Base-by-base conservation (phyloP, 2,797 vertebrate species). In the Trachops cirrhosus region DNA sequence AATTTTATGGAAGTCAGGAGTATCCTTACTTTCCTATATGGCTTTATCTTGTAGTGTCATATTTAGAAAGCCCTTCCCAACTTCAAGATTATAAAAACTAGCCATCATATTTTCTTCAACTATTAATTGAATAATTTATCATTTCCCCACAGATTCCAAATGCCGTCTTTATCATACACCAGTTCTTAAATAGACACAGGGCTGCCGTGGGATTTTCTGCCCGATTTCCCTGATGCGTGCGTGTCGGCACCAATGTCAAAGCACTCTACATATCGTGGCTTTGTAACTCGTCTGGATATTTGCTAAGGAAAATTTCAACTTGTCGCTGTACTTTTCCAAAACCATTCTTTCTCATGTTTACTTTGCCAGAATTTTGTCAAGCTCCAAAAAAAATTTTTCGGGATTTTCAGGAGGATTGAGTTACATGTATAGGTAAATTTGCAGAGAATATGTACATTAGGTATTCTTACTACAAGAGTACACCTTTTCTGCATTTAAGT, bases 111-210 rank as follows among this genome's bases (percentile, higher is more conserved):
- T 95, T 96, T 91, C 73, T 82, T 91, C 80, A 52, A 48, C 41
- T 94, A 90, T 91, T 96, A 94, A 93, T 90, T 93, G 87, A 88
- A 95, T 90, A 68, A 97, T 94, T 93, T 97, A 97, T 96, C 95
- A 95, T 88, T 92, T 41, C 87, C 52, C 10, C 77, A 86, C 95
- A 97, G 94, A 94, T 93, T 93, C 89, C 64, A 95, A 95, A 96
- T 93, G 85, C 44, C 93, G 62, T 82, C 84, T 96, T 96, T 97
- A 97, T 89, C 94, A 64, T 78, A 59, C 37, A 52, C 39, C 82
- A 86, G 87, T 74, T 84, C 87, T 93, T 78, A 96, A 92, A 94
- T 95, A 92, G 59, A 85, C 48, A 79, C 87, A 62, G 32, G 37
- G 5, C 54, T 96, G 90, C 62, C 57, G 91, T 82, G 78, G 92